Evolutionary conservation across 2,113 vertebrate genomes (phyloP), one percentile per base, ranked within the genome.

Genomic region (Xyrauchen texanus): DNA sequence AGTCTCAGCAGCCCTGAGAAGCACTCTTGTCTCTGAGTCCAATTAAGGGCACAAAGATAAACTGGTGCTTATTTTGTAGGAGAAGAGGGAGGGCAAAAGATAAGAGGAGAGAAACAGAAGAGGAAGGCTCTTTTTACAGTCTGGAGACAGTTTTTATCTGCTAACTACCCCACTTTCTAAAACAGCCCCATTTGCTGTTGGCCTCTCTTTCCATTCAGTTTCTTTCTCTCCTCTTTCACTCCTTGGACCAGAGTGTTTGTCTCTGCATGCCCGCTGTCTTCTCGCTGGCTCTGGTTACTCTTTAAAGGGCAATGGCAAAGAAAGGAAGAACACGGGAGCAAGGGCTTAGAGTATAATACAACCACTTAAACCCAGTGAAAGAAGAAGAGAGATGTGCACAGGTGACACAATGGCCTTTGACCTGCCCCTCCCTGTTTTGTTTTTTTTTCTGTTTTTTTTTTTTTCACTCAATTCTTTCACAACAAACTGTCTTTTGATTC

Each of bases 61-160:
- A 76, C 85, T 85, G 8, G 0, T 77, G 78, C 62, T 67, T 65
- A 57, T 77, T 76, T 76, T 80, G 80, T 75, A 83, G 61, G 64
- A 67, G 73, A 77, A 78, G 34, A 74, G 49, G 68, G 64, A 63
- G 75, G 64, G 68, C 49, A 63, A 57, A 69, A 69, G 76, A 82
- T 77, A 74, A 63, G 77, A 68, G 51, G 69, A 82, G 71, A 70
- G 58, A 71, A 73, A 77, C 84, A 80, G 83, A 85, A 53, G 73
- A 88, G 83, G 79, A 73, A 8, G 78, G 88, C 85, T 91, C 89
- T 85, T 87, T 89, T 90, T 90, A 88, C 90, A 81, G 83, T 85
- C 80, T 68, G 86, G 87, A 89, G 88, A 82, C 86, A 84, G 89
- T 85, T 90, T 88, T 88, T 90, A 88, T 91, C 90, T 90, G 78